Percentiles rank a stretch among this genome's conserved stretches.
phyloP scores from a whole-genome alignment of 2,113 vertebrate genomes.

The Corydoras sp. region DNA sequence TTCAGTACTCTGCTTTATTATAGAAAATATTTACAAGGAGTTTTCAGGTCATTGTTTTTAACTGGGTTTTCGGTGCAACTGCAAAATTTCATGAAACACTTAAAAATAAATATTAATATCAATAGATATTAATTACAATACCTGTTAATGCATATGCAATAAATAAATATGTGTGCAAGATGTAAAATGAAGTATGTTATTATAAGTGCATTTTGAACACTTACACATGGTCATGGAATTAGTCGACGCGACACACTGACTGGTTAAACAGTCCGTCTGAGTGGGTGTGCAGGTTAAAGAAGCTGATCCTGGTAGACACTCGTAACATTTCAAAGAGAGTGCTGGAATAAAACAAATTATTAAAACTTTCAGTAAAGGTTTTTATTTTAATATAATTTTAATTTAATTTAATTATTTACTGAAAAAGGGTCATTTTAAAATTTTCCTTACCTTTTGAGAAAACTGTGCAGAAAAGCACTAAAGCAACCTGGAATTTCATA shows the following conservation, averaged over 20 bases:
- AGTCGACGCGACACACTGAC: background rate
- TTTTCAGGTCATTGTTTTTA: too few species aligned
- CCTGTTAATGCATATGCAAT: too few species aligned
- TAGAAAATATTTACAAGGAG: background rate
- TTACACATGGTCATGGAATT: background rate
- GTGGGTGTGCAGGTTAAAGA: background rate
- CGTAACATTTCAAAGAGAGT: background rate
- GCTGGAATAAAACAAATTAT: background rate
- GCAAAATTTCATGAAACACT: too few species aligned
- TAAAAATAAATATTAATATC: too few species aligned
- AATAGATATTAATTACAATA: too few species aligned
- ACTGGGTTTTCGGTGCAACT: too few species aligned
- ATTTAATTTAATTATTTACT: background rate
- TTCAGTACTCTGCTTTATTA: too few species aligned
- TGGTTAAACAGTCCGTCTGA: background rate
- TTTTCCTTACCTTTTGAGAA: background rate
- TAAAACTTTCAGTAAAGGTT: background rate
- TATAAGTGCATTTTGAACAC: background rate
- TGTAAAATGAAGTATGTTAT: background rate
- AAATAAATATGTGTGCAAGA: too few species aligned
- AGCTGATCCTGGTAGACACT: background rate
- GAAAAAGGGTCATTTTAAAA: background rate
- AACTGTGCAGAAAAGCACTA: constrained; percentile 2
- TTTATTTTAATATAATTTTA: too few species aligned
- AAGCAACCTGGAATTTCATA: background rate